Percentiles rank a stretch among this genome's conserved stretches.
Conservation (phyloP, 2,113 vertebrate genomes). For the Cyanoderma ruficeps region DNA sequence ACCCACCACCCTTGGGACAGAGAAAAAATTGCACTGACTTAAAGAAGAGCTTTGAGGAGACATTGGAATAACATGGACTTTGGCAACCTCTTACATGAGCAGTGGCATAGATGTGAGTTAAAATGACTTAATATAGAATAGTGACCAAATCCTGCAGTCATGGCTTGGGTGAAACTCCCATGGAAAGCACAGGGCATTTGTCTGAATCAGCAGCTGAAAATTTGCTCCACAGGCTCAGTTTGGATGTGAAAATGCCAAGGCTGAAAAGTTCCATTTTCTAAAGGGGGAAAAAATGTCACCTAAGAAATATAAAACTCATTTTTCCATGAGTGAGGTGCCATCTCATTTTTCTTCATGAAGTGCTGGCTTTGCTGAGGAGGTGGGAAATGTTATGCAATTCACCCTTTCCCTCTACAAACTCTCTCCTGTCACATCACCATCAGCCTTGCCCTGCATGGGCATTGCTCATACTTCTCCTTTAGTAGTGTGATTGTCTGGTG, state of each 20-base stretch:
- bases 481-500: not conserved
- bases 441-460: not conserved
- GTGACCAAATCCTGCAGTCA: conserved; percentile 3
- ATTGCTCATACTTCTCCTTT: not conserved
- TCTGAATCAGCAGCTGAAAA: conserved; percentile 13
- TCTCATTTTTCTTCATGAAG: conserved; percentile 1
- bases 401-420: not conserved
- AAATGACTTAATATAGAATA: not conserved
- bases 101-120: not conserved
- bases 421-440: not conserved
- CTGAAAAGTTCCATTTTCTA: conserved; percentile 24
- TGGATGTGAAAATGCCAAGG: not conserved
- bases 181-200: not conserved
- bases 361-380: not conserved
- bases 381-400: conserved; percentile 22
- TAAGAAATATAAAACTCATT: not conserved
- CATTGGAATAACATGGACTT: not conserved
- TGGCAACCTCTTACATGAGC: not conserved
- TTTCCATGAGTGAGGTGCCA: not conserved
- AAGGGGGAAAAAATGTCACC: not conserved
- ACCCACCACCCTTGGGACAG: not conserved
- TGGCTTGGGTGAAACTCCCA: not conserved
- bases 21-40: not conserved
- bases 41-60: not conserved
- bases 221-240: conserved; percentile 14